Evolutionary conservation across 1,140 invertebrate genomes (phyloP).

Genomic region (Drosophila orena): DNA sequence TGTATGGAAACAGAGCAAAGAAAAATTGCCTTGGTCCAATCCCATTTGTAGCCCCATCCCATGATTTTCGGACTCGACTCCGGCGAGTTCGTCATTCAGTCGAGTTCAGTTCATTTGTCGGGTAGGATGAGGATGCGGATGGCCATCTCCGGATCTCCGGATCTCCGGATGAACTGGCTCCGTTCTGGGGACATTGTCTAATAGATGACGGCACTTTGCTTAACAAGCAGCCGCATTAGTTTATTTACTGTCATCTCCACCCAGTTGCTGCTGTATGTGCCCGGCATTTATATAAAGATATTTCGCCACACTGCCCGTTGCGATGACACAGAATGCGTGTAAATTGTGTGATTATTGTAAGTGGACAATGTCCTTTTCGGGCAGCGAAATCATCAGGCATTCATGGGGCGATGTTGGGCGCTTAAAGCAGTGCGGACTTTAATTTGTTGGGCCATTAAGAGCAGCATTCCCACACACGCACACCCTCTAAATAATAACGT

Average conservation of each 20-base stretch:
- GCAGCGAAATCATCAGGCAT: slow-evolving; percentile 37
- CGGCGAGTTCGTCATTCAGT: slow-evolving; percentile 62
- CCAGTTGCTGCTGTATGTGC: slow-evolving; percentile 41
- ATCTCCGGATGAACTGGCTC: not conserved
- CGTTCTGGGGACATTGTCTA: slow-evolving; percentile 64
- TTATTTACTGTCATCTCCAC: slow-evolving; percentile 66
- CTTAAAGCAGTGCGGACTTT: slow-evolving; percentile 30
- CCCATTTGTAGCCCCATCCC: slow-evolving; percentile 32
- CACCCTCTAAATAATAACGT: slow-evolving; percentile 65
- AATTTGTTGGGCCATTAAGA: slow-evolving; percentile 15
- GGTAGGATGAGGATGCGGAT: not conserved
- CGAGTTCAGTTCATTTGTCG: slow-evolving; percentile 67
- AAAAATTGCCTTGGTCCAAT: slow-evolving; percentile 42
- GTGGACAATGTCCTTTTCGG: slow-evolving; percentile 42
- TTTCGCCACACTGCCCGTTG: slow-evolving; percentile 28
- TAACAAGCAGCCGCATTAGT: slow-evolving; percentile 80
- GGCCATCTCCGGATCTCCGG: too few relatives aligned
- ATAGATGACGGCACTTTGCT: slow-evolving; percentile 82
- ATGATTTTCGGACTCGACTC: slow-evolving; percentile 41
- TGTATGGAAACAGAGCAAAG: slow-evolving; percentile 44
- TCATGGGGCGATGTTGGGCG: slow-evolving; percentile 39
- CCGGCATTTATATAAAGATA: slow-evolving; percentile 72
- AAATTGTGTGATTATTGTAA: slow-evolving; percentile 82
- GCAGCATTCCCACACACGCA: not conserved
- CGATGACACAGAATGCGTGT: slow-evolving; percentile 68